These are phyloP conservation scores for Pseudochromis fuscus DNA, from an alignment of 2,797 vertebrate species.

Conservation along the genomic window DNA sequence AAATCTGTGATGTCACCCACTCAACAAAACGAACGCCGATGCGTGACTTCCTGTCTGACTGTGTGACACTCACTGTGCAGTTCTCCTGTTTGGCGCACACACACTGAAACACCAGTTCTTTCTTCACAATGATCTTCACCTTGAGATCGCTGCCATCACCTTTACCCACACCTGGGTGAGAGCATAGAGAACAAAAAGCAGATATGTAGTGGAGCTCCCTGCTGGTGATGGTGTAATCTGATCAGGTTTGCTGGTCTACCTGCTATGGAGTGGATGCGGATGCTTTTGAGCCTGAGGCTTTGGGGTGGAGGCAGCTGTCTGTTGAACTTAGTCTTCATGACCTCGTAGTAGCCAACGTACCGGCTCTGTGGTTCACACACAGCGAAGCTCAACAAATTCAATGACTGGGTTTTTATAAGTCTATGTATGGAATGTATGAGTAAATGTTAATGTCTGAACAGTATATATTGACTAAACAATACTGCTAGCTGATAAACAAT, in stretches of 20 bases:
- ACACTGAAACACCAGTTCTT: constrained; percentile 87
- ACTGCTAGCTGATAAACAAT: neutral
- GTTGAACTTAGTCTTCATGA: constrained; percentile 90
- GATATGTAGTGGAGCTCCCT: neutral
- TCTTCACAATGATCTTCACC: constrained; percentile 88
- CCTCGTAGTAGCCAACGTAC: constrained; percentile 95
- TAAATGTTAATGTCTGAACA: too few relatives aligned
- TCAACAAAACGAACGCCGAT: neutral
- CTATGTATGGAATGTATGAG: too few relatives aligned
- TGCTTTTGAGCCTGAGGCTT: constrained; percentile 87
- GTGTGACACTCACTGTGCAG: constrained; percentile 86
- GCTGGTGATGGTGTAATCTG: neutral
- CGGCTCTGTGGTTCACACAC: constrained; percentile 86
- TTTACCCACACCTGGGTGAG: constrained; percentile 89
- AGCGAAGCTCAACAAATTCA: neutral
- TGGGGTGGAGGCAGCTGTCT: constrained; percentile 88
- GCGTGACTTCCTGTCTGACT: neutral
- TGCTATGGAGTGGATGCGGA: constrained; percentile 91
- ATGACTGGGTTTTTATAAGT: too few relatives aligned
- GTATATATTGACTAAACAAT: too few relatives aligned
- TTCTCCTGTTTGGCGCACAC: constrained; percentile 87
- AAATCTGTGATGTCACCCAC: neutral
- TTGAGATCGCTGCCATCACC: constrained; percentile 91
- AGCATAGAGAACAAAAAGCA: neutral
- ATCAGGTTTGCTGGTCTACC: constrained; percentile 78